phyloP scores from a whole-genome alignment of 2,797 vertebrate genomes.

The Chloroceryle amazona region DNA sequence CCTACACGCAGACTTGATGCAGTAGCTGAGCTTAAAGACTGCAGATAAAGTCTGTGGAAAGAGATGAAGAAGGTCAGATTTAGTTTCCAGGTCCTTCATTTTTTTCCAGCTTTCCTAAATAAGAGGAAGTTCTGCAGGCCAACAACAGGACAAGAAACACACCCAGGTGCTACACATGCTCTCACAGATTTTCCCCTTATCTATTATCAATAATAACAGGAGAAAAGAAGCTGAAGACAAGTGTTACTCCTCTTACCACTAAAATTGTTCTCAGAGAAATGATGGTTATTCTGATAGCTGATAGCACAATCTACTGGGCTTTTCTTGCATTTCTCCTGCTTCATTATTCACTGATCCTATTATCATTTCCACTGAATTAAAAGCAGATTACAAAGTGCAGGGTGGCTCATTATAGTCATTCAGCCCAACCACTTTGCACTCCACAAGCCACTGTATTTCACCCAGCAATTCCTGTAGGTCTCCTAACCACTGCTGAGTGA shows the following conservation, averaged over 20 bases:
- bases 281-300: neutral
- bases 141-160: neutral
- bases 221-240: neutral
- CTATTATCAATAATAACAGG: rapidly evolving
- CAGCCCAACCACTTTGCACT: neutral
- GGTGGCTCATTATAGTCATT: neutral
- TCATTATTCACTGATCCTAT: neutral
- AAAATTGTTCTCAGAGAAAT: neutral
- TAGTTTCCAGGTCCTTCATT: neutral
- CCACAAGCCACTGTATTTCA: neutral
- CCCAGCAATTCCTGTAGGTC: neutral
- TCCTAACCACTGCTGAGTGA: neutral
- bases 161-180: neutral
- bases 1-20: neutral
- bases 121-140: neutral
- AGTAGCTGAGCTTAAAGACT: neutral
- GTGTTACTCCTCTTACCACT: neutral
- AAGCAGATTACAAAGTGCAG: neutral
- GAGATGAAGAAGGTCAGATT: neutral
- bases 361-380: neutral
- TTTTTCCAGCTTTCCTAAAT: neutral
- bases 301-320: slow-evolving; percentile 64
- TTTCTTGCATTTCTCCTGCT: slow-evolving; percentile 14
- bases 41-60: neutral
- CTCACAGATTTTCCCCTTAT: neutral